These are phyloP conservation scores for Opisthograptis luteolata DNA, from an alignment of 2,888 invertebrate genomes.

Conservation along the genomic window DNA sequence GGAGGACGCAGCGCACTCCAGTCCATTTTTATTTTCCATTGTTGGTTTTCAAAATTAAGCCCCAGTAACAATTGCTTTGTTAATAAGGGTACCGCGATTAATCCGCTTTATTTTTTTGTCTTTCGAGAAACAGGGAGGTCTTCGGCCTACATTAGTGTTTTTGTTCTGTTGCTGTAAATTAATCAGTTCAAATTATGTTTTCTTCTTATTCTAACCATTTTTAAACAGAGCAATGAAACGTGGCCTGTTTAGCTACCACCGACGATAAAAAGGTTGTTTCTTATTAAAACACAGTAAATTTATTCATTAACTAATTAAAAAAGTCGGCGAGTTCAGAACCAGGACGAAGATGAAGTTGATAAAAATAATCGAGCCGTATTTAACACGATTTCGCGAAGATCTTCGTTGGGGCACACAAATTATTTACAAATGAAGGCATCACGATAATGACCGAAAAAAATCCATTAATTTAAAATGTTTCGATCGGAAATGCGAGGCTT, in stretches of 20 bases:
- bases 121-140: slow-evolving; percentile 53
- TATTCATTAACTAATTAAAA: no score
- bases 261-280: no score
- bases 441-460: slow-evolving; percentile 33
- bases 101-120: slow-evolving; percentile 63
- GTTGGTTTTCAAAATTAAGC: slow-evolving; percentile 81
- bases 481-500: slow-evolving; percentile 49
- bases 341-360: no score
- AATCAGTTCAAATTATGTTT: slow-evolving; percentile 45
- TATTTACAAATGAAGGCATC: slow-evolving; percentile 29
- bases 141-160: slow-evolving; percentile 48
- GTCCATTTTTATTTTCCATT: slow-evolving; percentile 79
- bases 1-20: slow-evolving; percentile 70
- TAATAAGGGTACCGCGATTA: slow-evolving; percentile 74
- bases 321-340: no score
- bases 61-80: slow-evolving; percentile 77
- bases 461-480: slow-evolving; percentile 49
- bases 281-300: no score
- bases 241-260: background rate
- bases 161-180: slow-evolving; percentile 49
- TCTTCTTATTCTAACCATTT: slow-evolving; percentile 25
- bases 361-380: no score
- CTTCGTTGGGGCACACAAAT: slow-evolving; percentile 1
- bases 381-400: background rate
- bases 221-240: slow-evolving; percentile 7